Conservation (phyloP, 2,888 invertebrate genomes). For the Polyommatus iphigenia region DNA sequence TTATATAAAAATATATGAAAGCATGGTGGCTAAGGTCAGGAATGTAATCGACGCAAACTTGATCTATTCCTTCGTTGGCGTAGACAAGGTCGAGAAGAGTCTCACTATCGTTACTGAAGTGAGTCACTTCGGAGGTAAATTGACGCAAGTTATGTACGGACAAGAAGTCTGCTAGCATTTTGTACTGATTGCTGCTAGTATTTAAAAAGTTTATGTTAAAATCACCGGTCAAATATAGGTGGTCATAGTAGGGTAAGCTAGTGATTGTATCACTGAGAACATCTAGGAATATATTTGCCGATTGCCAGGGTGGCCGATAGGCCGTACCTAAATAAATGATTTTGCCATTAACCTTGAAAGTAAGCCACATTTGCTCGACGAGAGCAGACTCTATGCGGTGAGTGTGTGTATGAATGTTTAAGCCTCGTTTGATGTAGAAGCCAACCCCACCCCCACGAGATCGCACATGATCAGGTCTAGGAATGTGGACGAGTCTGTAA, state of each 20-base stretch:
- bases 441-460: neutral
- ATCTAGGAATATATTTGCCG: neutral
- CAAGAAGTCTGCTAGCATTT: neutral
- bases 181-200: neutral
- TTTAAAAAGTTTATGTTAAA: neutral
- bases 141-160: neutral
- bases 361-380: neutral
- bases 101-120: neutral
- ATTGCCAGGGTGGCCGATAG: constrained; percentile 36
- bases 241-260: neutral
- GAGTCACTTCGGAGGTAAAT: neutral
- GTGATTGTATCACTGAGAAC: neutral
- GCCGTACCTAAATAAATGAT: neutral
- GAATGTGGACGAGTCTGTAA: too few relatives aligned
- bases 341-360: neutral
- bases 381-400: neutral
- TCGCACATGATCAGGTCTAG: neutral
- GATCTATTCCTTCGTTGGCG: neutral
- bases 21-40: constrained; percentile 1
- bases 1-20: neutral
- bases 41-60: neutral
- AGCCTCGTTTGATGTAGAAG: neutral
- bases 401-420: neutral
- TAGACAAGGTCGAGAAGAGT: neutral
- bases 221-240: neutral